phyloP scores from a whole-genome alignment of 2,888 invertebrate species.

The Lasioglossum marginatum region DNA sequence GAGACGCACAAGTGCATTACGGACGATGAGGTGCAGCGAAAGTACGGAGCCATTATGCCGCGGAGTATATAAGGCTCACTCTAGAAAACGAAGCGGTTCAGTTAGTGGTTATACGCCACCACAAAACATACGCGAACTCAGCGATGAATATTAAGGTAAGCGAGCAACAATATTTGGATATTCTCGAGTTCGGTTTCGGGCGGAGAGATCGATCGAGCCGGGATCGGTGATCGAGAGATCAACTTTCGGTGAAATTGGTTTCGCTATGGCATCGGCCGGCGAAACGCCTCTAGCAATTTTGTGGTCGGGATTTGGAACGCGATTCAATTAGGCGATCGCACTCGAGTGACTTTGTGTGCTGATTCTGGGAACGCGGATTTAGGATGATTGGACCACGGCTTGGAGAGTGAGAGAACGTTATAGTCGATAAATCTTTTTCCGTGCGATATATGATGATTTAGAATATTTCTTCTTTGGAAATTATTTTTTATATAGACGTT shows the following conservation, averaged over 20 bases:
- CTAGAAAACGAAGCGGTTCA: conserved; percentile 83
- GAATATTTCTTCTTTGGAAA: background rate
- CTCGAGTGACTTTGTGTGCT: background rate
- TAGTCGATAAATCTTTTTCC: background rate
- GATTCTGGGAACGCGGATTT: background rate
- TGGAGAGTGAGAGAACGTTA: background rate
- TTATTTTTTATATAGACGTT: background rate
- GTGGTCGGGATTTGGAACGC: background rate
- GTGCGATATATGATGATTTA: background rate
- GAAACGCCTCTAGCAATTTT: background rate
- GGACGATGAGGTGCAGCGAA: conserved; percentile 82
- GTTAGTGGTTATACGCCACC: conserved; percentile 83
- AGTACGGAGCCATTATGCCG: conserved; percentile 82
- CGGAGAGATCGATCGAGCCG: background rate
- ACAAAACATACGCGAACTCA: conserved; percentile 79
- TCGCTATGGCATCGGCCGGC: background rate
- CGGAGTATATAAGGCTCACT: conserved; percentile 81
- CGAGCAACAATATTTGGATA: conserved; percentile 20
- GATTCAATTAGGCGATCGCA: background rate
- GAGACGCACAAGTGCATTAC: conserved; percentile 75
- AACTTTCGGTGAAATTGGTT: conserved; percentile 2
- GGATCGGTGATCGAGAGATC: background rate
- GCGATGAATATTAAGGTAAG: conserved; percentile 83
- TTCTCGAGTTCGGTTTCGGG: background rate
- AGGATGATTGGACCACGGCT: background rate